Percentiles rank a stretch among this genome's conserved stretches.
Evolutionary conservation across 2,113 vertebrate genomes (phyloP).

Genomic region (Arenaria interpres): DNA sequence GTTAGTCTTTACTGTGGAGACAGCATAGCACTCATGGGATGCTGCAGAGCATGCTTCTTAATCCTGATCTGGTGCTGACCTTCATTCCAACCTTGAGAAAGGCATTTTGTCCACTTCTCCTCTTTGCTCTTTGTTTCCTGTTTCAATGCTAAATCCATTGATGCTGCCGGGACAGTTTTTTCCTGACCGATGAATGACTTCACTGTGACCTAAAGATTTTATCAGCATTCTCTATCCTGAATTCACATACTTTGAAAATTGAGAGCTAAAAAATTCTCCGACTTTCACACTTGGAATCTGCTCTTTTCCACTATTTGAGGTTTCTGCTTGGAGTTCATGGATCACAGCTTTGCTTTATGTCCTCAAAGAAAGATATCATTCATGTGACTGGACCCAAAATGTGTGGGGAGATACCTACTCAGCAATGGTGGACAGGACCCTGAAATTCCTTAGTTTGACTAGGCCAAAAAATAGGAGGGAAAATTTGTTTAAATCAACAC

Average conservation of each 20-base stretch:
- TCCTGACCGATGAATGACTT: neutral
- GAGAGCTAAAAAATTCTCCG: neutral
- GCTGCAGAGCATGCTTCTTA: neutral
- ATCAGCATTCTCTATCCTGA: neutral
- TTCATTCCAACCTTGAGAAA: neutral
- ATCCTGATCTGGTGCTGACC: neutral
- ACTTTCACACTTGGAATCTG: neutral
- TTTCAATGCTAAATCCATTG: neutral
- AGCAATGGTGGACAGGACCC: neutral
- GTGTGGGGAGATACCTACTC: neutral
- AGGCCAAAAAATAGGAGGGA: neutral
- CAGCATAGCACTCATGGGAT: neutral
- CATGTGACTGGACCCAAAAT: neutral
- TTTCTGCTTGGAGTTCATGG: neutral
- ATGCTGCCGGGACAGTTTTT: neutral
- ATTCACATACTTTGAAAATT: neutral
- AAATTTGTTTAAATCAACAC: neutral
- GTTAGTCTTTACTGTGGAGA: neutral
- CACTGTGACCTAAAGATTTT: rapidly evolving
- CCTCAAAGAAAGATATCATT: neutral
- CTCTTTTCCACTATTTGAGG: neutral
- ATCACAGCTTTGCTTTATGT: neutral
- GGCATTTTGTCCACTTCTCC: neutral
- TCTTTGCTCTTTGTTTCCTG: neutral
- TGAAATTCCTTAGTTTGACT: neutral